phyloP scores from a whole-genome alignment of 2,888 invertebrate genomes.

The Drosophila meridiana region DNA sequence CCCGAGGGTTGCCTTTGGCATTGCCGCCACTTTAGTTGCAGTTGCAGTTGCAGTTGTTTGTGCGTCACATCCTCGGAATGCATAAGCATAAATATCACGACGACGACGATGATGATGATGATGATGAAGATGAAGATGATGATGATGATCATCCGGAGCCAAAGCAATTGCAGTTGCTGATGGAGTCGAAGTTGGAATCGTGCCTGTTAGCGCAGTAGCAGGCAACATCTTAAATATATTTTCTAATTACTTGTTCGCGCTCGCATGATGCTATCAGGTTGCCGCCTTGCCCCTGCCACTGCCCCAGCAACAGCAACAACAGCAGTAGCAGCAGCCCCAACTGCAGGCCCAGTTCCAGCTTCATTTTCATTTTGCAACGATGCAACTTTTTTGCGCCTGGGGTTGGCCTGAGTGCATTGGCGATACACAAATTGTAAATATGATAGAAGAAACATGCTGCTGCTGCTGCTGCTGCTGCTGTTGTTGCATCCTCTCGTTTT shows the following conservation, averaged over 20 bases:
- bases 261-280: slow-evolving; percentile 55
- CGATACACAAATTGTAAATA: slow-evolving; percentile 79
- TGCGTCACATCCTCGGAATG: slow-evolving; percentile 16
- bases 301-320: not conserved
- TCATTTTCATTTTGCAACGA: slow-evolving; percentile 46
- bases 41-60: slow-evolving; percentile 14
- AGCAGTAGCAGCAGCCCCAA: not conserved
- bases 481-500: slow-evolving; percentile 32
- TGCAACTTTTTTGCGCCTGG: slow-evolving; percentile 21
- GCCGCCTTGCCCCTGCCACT: slow-evolving; percentile 13
- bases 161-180: slow-evolving; percentile 14
- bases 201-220: slow-evolving; percentile 18
- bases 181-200: slow-evolving; percentile 19
- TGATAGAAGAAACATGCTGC: slow-evolving; percentile 73
- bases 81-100: slow-evolving; percentile 34
- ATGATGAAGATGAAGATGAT: slow-evolving; percentile 15
- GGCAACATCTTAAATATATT: slow-evolving; percentile 65
- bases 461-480: slow-evolving; percentile 11
- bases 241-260: slow-evolving; percentile 82
- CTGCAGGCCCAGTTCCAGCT: slow-evolving; percentile 12
- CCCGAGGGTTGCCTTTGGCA: slow-evolving; percentile 30
- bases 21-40: slow-evolving; percentile 41
- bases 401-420: slow-evolving; percentile 63
- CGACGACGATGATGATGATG: slow-evolving; percentile 15
- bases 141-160: slow-evolving; percentile 24